Evolutionary conservation across 2,113 vertebrate genomes (phyloP), one percentile per base, ranked within the genome.

Genomic region (Lethenteron camtschaticum): DNA sequence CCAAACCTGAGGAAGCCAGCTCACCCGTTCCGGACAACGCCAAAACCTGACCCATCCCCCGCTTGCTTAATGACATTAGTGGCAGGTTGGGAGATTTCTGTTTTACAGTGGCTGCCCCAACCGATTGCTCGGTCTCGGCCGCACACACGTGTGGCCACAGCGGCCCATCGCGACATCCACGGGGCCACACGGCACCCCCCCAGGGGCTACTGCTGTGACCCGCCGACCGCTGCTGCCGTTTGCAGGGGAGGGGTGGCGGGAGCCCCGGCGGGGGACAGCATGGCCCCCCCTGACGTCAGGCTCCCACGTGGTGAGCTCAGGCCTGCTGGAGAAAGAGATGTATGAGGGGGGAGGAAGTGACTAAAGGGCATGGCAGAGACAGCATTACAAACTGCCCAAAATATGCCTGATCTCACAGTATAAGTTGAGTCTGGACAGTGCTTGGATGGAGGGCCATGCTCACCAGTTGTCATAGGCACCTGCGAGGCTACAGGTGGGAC

Each of bases 291-390:
- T 63, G 59, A 63, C 16, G 59, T 63, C 59, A 63, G 59, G 16
- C 59, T 63, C 13, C 59, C 59, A 63, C 59, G 59, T 63, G 59
- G 59, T 18, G 59, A 63, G 59, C 16, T 63, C 59, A 63, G 13
- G 13, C 59, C 59, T 63, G 59, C 16, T 18, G 16, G 13, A 63
- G 16, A 63, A 18, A 18, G 12, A 63, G 16, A 63, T 41, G 41
- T 41, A 41, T 41, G 41, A 41, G 41, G 41, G 41, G 41, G 41
- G 6, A 41, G 41, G 41, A 41, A 41, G 41, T 41, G 41, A 41
- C 41, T 41, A 41, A 41, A 41, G 41, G 41, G 41, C 41, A 41
- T 41, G 41, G 41, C 41, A 41, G 41, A 63, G 3, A 63, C 13
- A 63, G 59, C 59, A 63, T 14, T 63, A 13, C 13, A 18, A 8